phyloP scores from a whole-genome alignment of 2,113 vertebrate genomes.

The Channa argus region DNA sequence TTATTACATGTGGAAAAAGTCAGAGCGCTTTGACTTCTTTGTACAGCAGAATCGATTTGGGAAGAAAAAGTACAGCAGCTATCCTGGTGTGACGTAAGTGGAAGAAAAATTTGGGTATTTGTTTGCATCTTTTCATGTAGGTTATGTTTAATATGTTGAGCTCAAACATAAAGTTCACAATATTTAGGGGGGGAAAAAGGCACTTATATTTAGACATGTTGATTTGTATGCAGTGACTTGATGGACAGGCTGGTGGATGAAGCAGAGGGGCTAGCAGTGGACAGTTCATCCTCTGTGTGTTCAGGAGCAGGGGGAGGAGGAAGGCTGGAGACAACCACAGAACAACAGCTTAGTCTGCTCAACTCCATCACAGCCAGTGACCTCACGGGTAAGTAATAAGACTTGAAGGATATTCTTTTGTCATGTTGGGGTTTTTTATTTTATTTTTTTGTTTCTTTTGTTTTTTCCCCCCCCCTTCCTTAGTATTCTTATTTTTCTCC shows the following conservation, averaged over 20 bases:
- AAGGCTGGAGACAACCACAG: conserved; percentile 88
- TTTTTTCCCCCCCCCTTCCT: no score
- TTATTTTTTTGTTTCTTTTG: no score
- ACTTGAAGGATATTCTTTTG: no score
- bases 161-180: background rate
- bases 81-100: conserved; percentile 98
- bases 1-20: conserved; percentile 99
- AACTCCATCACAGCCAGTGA: conserved; percentile 96
- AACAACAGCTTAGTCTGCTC: conserved; percentile 93
- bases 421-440: no score
- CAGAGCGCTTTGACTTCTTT: conserved; percentile 96
- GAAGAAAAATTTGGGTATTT: background rate
- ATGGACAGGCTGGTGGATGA: conserved; percentile 98
- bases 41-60: conserved; percentile 98
- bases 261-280: conserved; percentile 91
- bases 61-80: conserved; percentile 97
- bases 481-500: no score
- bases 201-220: background rate
- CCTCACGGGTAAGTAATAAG: conserved; percentile 88
- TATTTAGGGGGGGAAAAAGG: background rate
- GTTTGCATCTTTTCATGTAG: background rate
- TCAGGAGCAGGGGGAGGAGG: conserved; percentile 84
- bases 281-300: conserved; percentile 89
- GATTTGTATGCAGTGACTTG: conserved; percentile 86
- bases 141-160: background rate